Evolutionary conservation across 2,797 vertebrate genomes (phyloP).

Genomic region (Trachurus trachurus): DNA sequence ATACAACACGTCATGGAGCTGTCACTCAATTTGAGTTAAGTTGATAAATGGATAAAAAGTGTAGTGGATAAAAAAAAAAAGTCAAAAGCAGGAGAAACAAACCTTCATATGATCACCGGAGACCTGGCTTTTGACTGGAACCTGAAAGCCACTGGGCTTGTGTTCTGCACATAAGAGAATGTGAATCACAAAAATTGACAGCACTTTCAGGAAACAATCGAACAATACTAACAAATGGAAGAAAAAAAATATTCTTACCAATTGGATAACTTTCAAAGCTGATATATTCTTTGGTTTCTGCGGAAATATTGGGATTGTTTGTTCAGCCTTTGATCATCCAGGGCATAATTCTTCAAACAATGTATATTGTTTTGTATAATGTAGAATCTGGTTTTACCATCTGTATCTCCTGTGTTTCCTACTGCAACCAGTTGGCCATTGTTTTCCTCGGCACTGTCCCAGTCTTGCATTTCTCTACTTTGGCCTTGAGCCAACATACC

Average conservation of each 20-base stretch:
- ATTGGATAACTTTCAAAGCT: conserved; percentile 57
- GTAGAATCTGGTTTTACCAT: conserved; percentile 51
- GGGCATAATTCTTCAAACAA: neutral
- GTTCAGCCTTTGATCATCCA: conserved; percentile 7
- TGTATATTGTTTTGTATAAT: neutral
- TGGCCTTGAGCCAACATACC: conserved; percentile 7
- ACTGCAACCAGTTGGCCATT: conserved; percentile 42
- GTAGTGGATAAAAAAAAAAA: neutral
- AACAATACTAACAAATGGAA: neutral
- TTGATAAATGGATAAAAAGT: neutral
- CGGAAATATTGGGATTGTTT: conserved; percentile 19
- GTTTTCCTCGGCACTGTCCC: conserved; percentile 68
- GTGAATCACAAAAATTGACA: neutral
- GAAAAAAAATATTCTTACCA: conserved; percentile 52
- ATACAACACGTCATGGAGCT: neutral
- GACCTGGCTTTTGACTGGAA: conserved; percentile 30
- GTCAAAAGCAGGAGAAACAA: conserved; percentile 25
- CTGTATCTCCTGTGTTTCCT: conserved; percentile 49
- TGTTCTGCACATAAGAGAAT: conserved; percentile 19
- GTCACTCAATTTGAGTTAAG: neutral
- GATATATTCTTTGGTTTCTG: conserved; percentile 68
- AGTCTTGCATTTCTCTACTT: conserved; percentile 52
- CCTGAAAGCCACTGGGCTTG: conserved; percentile 26
- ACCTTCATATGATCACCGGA: conserved; percentile 31
- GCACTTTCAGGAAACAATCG: neutral